Percentiles rank a stretch among this genome's conserved stretches.
Conservation (phyloP, 2,888 invertebrate species). For the Acanthoscelides obtectus region DNA sequence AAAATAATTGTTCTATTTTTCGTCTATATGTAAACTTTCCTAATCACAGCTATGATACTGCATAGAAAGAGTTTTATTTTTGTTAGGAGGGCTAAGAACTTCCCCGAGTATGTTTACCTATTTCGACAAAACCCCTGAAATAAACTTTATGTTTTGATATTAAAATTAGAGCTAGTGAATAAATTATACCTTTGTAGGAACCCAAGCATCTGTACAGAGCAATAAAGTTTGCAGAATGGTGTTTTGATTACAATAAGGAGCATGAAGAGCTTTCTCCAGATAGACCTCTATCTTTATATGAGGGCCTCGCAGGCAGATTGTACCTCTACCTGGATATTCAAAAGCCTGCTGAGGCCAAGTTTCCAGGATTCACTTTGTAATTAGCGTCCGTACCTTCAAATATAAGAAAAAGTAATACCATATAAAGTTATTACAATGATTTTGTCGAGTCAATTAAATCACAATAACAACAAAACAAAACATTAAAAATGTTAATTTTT, state of each 20-base stretch:
- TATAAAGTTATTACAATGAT: too few species aligned
- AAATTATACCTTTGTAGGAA: constrained; percentile 50
- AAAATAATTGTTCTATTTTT: too few species aligned
- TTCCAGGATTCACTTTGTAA: constrained; percentile 59
- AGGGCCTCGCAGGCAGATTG: constrained; percentile 75
- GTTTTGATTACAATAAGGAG: constrained; percentile 62
- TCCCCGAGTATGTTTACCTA: too few species aligned
- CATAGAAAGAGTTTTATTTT: too few species aligned
- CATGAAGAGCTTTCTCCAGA: constrained; percentile 71
- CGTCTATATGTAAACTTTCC: too few species aligned
- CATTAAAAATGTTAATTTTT: background rate
- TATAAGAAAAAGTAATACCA: background rate
- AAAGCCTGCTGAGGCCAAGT: constrained; percentile 60
- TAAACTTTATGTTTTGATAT: background rate
- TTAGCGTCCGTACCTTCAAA: background rate
- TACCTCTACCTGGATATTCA: constrained; percentile 70
- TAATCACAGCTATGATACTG: too few species aligned
- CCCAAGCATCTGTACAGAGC: constrained; percentile 70
- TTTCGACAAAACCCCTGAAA: too few species aligned
- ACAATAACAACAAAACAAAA: too few species aligned
- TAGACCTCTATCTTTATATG: constrained; percentile 76
- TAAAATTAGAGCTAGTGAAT: background rate
- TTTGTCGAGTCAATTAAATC: too few species aligned
- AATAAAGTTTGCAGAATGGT: constrained; percentile 77
- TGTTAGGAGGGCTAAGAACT: too few species aligned